Conservation (phyloP, 1,140 invertebrate genomes). For the Platyura marginata region DNA sequence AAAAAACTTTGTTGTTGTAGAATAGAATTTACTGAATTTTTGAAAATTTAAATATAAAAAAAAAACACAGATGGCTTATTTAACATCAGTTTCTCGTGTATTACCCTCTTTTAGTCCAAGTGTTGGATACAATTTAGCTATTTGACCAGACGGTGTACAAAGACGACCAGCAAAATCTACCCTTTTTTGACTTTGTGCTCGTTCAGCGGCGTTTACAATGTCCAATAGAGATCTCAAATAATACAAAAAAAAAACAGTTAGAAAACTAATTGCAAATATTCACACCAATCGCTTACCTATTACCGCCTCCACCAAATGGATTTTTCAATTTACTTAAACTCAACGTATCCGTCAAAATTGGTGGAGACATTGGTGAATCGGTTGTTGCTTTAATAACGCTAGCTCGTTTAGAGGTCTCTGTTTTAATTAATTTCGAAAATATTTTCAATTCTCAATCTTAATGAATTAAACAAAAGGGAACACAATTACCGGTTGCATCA, state of each 20-base stretch:
- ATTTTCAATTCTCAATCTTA: not conserved
- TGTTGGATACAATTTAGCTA: conserved; percentile 63
- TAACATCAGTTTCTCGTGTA: not conserved
- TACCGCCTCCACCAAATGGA: not conserved
- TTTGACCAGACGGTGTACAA: conserved; percentile 37
- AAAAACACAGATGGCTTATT: conserved; percentile 7
- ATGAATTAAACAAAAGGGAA: not conserved
- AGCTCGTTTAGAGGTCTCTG: conserved; percentile 22
- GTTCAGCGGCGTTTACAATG: conserved; percentile 34
- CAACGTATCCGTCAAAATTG: conserved; percentile 17
- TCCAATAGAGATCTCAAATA: conserved; percentile 39
- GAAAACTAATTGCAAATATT: conserved; percentile 9
- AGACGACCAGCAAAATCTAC: conserved; percentile 62
- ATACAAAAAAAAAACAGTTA: conserved; percentile 9
- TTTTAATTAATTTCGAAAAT: not conserved
- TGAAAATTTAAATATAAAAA: too few species aligned
- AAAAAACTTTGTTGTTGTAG: too few species aligned
- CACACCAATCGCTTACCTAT: not conserved
- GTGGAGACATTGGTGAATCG: conserved; percentile 65
- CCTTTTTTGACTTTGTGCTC: conserved; percentile 34
- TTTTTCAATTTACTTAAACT: not conserved
- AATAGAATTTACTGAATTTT: too few species aligned
- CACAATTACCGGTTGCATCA: conserved; percentile 16
- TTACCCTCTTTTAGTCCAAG: conserved; percentile 30
- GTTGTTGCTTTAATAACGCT: conserved; percentile 59